Base-by-base conservation (phyloP, 2,888 invertebrate genomes). In the Acleris sparsana region DNA sequence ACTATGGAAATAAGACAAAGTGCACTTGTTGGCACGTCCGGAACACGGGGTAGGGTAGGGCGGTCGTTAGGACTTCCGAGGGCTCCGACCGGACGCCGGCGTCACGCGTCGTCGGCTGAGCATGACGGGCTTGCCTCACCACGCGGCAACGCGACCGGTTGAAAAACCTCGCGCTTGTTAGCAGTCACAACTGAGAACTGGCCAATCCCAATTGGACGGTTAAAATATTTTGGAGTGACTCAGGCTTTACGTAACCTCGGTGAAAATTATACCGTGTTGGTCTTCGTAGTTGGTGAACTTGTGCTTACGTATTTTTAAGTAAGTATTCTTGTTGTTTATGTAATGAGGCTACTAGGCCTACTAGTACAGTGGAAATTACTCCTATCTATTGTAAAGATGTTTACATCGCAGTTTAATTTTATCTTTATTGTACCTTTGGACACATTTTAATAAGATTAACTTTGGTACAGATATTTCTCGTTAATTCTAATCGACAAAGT, bases 81-180 rank as follows among this genome's bases (percentile, higher is more conserved):
- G 88, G 87, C 79, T 74, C 76, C 66, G 73, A 76, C 83, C 88
- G 90, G 90, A 91, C 85, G 87, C 82, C 68, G 73, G 73, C 82
- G 89, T 88, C 88, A 91, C 86, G 92, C 88, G 74, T 79, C 84
- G 85, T 75, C 80, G 83, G 72, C 80, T 80, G 78, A 77, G 85
- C 89, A 83, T 87, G 87, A 87, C 89, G 87, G 69, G 79, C 83
- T 88, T 88, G 85, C 88, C 80, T 83, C 88, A 88, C 83, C 73
- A 70, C 71, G 70, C 68, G 75, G 61, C 71, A 68, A 75, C 69
- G 71, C 75, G 80, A 70, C 78, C 73, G 71, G 75, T 77, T 76
- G 60, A 76, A 75, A 68, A 64, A 63, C 67, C 59, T 68, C 75
- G 71, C 73, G 68, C 70, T 72, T 68, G 73, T 55, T 62, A 57